These are phyloP conservation scores for Rhodeus uyekii DNA, from an alignment of 2,797 vertebrate species.

Conservation along the genomic window DNA sequence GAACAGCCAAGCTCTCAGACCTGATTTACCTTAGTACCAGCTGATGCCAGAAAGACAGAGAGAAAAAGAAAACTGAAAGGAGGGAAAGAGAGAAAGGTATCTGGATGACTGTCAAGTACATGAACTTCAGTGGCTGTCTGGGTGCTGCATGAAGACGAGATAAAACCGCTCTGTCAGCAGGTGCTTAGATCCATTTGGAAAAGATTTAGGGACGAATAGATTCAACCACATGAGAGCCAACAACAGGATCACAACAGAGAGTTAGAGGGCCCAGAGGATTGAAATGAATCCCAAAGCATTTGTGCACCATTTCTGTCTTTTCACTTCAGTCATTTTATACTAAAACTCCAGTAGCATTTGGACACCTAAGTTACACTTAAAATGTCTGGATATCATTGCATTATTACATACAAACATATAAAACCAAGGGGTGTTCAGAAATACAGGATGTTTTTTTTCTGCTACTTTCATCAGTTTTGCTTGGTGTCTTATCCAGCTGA, in stretches of 20 bases:
- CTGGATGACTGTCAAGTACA: conserved; percentile 43
- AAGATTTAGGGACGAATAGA: conserved; percentile 66
- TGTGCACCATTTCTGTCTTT: not conserved
- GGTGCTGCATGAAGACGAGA: conserved; percentile 41
- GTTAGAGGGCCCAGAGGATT: not conserved
- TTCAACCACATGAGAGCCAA: conserved; percentile 22
- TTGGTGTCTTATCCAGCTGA: not conserved
- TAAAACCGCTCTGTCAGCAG: conserved; percentile 73
- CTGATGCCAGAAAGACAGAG: conserved; percentile 30
- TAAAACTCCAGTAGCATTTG: not conserved
- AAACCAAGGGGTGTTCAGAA: not conserved
- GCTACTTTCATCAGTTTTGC: not conserved
- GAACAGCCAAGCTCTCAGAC: conserved; percentile 22
- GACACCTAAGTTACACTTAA: not conserved
- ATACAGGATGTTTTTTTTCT: not conserved
- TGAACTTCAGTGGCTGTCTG: conserved; percentile 19
- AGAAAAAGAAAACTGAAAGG: conserved; percentile 4
- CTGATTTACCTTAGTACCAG: conserved; percentile 36
- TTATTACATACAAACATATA: not conserved
- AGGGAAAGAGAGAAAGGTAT: conserved; percentile 54
- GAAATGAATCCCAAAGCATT: not conserved
- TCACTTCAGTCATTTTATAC: not conserved
- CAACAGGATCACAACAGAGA: conserved; percentile 25
- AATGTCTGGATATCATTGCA: not conserved
- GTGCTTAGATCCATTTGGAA: conserved; percentile 58